phyloP scores from a whole-genome alignment of 1,140 invertebrate genomes.

The Drosophila elegans region DNA sequence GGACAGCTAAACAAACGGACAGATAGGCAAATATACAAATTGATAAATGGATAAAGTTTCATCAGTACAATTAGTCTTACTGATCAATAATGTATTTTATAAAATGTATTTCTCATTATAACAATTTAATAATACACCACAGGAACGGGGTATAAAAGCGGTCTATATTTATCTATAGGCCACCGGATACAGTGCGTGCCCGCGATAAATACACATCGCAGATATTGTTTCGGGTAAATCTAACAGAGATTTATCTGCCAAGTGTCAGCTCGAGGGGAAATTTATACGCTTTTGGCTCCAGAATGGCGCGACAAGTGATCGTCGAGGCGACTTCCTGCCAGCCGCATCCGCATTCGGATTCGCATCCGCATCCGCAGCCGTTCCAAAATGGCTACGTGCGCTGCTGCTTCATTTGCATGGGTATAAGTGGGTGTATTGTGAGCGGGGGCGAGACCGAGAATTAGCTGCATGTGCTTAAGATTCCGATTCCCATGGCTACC shows the following conservation, averaged over 20 bases:
- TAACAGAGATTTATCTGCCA: slow-evolving; percentile 77
- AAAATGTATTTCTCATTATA: neutral
- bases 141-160: neutral
- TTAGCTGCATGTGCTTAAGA: slow-evolving; percentile 74
- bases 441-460: slow-evolving; percentile 39
- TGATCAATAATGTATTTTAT: too few relatives aligned
- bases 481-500: slow-evolving; percentile 64
- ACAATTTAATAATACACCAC: neutral
- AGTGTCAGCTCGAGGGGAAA: slow-evolving; percentile 70
- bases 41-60: too few relatives aligned
- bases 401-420: slow-evolving; percentile 42
- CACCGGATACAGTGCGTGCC: slow-evolving; percentile 38
- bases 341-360: slow-evolving; percentile 24
- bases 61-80: too few relatives aligned
- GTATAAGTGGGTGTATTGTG: neutral
- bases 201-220: slow-evolving; percentile 59
- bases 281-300: slow-evolving; percentile 63
- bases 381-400: slow-evolving; percentile 50
- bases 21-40: too few relatives aligned
- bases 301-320: slow-evolving; percentile 61
- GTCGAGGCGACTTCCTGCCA: slow-evolving; percentile 40
- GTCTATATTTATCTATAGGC: slow-evolving; percentile 6
- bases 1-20: neutral
- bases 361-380: slow-evolving; percentile 14
- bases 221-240: slow-evolving; percentile 70